Base-by-base conservation (phyloP, 2,888 invertebrate species). In the Congeria kusceri region DNA sequence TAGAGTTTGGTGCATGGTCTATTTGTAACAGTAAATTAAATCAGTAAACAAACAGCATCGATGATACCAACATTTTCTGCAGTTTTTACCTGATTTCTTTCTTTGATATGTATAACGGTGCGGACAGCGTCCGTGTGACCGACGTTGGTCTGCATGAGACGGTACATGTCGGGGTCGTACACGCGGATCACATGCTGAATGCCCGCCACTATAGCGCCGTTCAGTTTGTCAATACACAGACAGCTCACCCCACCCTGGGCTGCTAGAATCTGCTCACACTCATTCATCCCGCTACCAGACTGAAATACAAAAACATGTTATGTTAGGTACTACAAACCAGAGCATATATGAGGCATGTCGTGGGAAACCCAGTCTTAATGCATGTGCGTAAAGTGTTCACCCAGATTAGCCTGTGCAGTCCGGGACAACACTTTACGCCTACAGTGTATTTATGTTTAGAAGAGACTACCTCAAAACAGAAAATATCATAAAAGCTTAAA, bases 61-160 rank as follows among this genome's bases (percentile, higher is more conserved):
- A 46, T 46, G 15, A 46, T 15, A 46, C 15, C 46, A 46, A 15
- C 15, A 15, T 11, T 15, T 15, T 15, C 46, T 15, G 46, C 46
- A 46, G 11, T 46, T 46, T 15, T 28, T 39, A 92, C 92, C 89
- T 92, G 93, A 68, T 88, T 89, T 77, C 93, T 86, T 75, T 93
- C 93, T 49, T 91, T 91, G 23, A 93, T 89, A 80, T 93, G 93
- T n/a, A 93, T 88, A 39, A 93, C 87, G 65, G 87, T 87, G 68
- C 92, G 83, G 13, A 93, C 90, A 27, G 92, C 86, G 68, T 93
- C 93, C 27, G 87, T 87, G 78, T 93, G 93, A 0, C 93, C 93
- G 27, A 89, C 86, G 83, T 93, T 93, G 1, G 89, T 91, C 87
- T 93, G 93, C 49, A 93, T 90, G 49, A 93, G 84, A 28, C 91